Conservation (phyloP, 2,888 invertebrate species). For the Choristoneura rosaceana region DNA sequence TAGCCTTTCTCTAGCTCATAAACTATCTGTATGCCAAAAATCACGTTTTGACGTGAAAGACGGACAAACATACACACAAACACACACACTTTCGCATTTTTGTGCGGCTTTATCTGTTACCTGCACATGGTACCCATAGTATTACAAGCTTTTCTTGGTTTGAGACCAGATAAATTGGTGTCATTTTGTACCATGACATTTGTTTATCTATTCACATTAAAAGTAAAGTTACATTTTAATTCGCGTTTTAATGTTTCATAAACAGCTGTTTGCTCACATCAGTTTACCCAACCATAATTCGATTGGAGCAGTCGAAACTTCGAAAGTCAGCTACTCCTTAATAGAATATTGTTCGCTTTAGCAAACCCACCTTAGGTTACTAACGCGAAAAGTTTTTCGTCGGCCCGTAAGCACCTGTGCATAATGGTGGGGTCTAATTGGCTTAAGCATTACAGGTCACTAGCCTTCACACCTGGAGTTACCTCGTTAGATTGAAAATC, state of each 20-base stretch:
- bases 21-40: no score
- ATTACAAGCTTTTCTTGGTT: no score
- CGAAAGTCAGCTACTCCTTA: slow-evolving; percentile 9
- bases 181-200: no score
- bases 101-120: no score
- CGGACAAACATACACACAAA: no score
- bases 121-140: no score
- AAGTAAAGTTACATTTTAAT: background rate
- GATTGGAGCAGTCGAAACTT: slow-evolving; percentile 4
- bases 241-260: no score
- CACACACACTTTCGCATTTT: no score
- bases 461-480: background rate
- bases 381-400: slow-evolving; percentile 15
- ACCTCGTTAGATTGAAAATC: background rate
- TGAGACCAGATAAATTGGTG: no score
- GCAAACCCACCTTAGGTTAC: slow-evolving; percentile 5
- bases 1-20: no score
- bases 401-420: slow-evolving; percentile 18
- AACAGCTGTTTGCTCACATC: background rate
- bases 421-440: slow-evolving; percentile 18
- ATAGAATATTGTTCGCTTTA: background rate
- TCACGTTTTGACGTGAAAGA: no score
- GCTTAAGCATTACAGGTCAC: slow-evolving; percentile 12
- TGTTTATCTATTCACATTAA: no score
- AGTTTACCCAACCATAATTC: background rate